These are phyloP conservation scores for Varanus salvator DNA, from an alignment of 2,113 vertebrate species.

Conservation along the genomic window DNA sequence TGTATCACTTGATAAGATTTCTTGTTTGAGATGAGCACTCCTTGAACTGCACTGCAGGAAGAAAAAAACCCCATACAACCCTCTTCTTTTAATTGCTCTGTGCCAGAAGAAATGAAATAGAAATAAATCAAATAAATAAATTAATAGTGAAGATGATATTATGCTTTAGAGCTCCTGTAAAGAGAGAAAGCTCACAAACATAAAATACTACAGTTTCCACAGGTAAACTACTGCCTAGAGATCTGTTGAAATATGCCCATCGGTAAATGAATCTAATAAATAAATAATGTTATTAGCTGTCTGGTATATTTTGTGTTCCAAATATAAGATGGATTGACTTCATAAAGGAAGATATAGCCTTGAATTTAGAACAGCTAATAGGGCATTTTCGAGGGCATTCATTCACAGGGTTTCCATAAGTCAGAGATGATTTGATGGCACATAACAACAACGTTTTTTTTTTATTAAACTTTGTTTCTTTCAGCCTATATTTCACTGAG, in stretches of 20 bases:
- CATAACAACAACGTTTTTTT: no score
- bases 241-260: no score
- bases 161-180: not conserved
- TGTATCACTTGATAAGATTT: not conserved
- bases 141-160: no score
- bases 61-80: not conserved
- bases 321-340: no score
- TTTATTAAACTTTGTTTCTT: not conserved
- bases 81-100: not conserved
- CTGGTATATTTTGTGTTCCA: not conserved
- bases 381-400: no score
- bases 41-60: not conserved
- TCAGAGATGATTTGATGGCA: no score
- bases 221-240: not conserved
- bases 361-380: no score
- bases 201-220: not conserved
- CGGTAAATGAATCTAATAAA: no score
- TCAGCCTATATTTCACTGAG: not conserved
- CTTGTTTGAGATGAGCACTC: not conserved
- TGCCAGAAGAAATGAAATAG: not conserved
- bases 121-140: no score
- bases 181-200: not conserved
- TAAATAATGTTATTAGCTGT: not conserved
- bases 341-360: no score
- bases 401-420: no score